These are phyloP conservation scores for Dendrolimus pini DNA, from an alignment of 2,888 invertebrate species.

Conservation along the genomic window DNA sequence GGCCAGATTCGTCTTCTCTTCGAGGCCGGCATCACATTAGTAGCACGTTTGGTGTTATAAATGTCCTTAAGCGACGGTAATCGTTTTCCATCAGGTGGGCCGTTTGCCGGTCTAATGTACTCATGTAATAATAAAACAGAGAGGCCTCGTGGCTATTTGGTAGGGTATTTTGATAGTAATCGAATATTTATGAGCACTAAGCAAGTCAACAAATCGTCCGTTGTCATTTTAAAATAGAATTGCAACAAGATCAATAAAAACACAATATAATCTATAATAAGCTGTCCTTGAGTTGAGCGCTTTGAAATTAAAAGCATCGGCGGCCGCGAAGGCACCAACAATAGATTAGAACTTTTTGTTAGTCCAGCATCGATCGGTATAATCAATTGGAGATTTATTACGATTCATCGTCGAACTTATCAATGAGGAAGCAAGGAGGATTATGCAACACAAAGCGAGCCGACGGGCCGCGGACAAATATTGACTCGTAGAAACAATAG, in stretches of 20 bases:
- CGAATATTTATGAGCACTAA: too few relatives aligned
- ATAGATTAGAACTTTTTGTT: constrained; percentile 58
- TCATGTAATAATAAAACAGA: too few relatives aligned
- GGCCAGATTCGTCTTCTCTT: too few relatives aligned
- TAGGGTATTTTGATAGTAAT: too few relatives aligned
- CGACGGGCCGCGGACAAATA: constrained; percentile 69
- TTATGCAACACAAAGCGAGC: constrained; percentile 61
- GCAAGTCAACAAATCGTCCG: too few relatives aligned
- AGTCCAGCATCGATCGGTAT: constrained; percentile 51
- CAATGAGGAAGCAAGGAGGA: constrained; percentile 59
- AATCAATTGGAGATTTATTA: constrained; percentile 68
- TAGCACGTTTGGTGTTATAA: too few relatives aligned
- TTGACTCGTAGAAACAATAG: constrained; percentile 74
- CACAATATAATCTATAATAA: constrained; percentile 9
- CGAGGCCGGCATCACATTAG: too few relatives aligned
- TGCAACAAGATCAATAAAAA: background rate
- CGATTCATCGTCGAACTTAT: constrained; percentile 65
- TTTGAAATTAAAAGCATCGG: constrained; percentile 50
- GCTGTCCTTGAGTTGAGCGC: constrained; percentile 19
- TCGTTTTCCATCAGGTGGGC: too few relatives aligned
- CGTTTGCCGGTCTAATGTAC: too few relatives aligned
- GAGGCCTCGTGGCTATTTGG: too few relatives aligned
- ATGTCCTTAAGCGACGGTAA: too few relatives aligned
- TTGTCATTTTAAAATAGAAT: too few relatives aligned
- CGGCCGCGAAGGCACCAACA: constrained; percentile 44